Conservation (phyloP, 2,888 invertebrate species). For the Tachystola acroxantha region DNA sequence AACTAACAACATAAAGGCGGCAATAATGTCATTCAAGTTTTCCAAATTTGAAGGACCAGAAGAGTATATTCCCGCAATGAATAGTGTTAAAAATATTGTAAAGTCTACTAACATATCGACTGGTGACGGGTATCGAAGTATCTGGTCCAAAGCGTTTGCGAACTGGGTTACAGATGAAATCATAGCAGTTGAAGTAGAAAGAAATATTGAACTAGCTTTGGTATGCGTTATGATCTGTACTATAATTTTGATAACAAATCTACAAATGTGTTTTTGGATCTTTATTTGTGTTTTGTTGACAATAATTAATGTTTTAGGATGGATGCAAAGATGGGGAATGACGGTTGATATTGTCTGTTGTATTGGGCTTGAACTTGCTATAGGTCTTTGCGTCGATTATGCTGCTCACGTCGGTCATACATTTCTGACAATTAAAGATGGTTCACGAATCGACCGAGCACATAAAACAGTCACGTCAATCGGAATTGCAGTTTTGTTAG, state of each 20-base stretch:
- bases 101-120: slow-evolving; percentile 77
- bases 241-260: slow-evolving; percentile 84
- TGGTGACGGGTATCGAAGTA: slow-evolving; percentile 80
- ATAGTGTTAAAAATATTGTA: slow-evolving; percentile 76
- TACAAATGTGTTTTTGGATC: slow-evolving; percentile 88
- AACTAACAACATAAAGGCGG: slow-evolving; percentile 76
- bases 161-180: slow-evolving; percentile 89
- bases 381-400: slow-evolving; percentile 91
- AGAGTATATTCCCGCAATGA: slow-evolving; percentile 87
- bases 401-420: slow-evolving; percentile 90
- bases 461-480: slow-evolving; percentile 83
- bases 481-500: slow-evolving; percentile 86
- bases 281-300: slow-evolving; percentile 86
- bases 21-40: slow-evolving; percentile 82
- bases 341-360: slow-evolving; percentile 90
- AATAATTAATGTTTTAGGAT: slow-evolving; percentile 85
- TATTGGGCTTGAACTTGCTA: slow-evolving; percentile 87
- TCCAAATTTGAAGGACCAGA: slow-evolving; percentile 78
- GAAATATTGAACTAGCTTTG: slow-evolving; percentile 86
- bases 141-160: slow-evolving; percentile 85
- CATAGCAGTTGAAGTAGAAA: slow-evolving; percentile 85
- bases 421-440: slow-evolving; percentile 81
- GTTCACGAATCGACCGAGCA: slow-evolving; percentile 76
- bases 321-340: slow-evolving; percentile 89
- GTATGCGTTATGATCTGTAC: slow-evolving; percentile 90